Base-by-base conservation (phyloP, 2,797 vertebrate species). In the Linurgus olivaceus region DNA sequence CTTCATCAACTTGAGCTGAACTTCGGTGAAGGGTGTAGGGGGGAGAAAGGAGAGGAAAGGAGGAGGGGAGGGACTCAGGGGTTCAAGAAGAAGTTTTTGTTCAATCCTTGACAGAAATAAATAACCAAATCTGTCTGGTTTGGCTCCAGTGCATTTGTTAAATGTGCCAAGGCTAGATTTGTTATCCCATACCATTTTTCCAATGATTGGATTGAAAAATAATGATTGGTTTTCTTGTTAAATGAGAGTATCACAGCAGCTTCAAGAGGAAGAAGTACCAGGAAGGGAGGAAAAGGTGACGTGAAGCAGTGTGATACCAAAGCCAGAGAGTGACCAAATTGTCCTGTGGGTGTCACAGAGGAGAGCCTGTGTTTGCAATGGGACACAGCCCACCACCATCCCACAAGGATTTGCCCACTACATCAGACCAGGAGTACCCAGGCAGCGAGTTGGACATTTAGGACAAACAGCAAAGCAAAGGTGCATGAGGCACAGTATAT, bases 1-100 rank as follows among this genome's bases (percentile, higher is more conserved):
- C 91, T 95, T 97, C 85, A 91, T 96, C 89, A 94, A 91, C 96
- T 96, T 75, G 82, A 96, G 88, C 66, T 97, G 96, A 96, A 93
- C 93, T 96, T 93, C 95, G 86, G 87, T 38, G 51, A 91, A 74
- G 29, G 28, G 38, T 77, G 19, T 17, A 31, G 38, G 28, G 35
- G 33, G 65, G 29, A 66, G 83, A 54, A 66, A 61, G 55, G 35
- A 84, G 29, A 70, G 48, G 44, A 84, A 75, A 88, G 77, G 19
- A 86, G 71, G 54, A 47, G 70, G 54, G 65, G 68, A 77, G 28
- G 29, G 26, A 74, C 25, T 61, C 82, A 44, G 37, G 31, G 17
- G 51, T 86, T 94, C 89, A 83, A 28, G 37, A 73, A 82, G 62
- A 95, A 93, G 87, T 13, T 93, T 95, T 86, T 88, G 62, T 90